These are phyloP conservation scores for Montifringilla adamsi DNA, from an alignment of 2,113 vertebrate species.

Conservation along the genomic window DNA sequence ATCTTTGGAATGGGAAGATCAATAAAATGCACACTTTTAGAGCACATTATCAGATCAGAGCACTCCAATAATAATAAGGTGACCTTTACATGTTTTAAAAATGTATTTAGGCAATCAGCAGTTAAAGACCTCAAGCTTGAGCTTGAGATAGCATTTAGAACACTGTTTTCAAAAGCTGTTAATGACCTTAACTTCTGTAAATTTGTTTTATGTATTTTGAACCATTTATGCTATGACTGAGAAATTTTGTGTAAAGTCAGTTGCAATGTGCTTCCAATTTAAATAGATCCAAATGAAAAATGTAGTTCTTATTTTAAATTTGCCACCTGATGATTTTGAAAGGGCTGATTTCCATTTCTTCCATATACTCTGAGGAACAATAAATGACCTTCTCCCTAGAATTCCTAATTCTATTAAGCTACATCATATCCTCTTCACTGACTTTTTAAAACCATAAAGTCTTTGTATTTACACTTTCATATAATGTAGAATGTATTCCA, in stretches of 20 bases:
- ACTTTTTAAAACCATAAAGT: neutral
- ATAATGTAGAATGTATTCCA: neutral
- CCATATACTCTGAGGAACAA: neutral
- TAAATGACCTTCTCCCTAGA: neutral
- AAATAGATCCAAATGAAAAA: neutral
- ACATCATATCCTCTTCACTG: neutral
- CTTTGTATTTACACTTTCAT: neutral
- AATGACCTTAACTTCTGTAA: neutral
- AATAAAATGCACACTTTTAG: neutral
- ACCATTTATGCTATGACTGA: neutral
- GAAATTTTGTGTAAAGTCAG: neutral
- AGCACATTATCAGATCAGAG: neutral
- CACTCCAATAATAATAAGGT: neutral
- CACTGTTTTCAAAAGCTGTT: neutral
- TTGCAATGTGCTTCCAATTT: neutral
- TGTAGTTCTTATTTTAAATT: neutral
- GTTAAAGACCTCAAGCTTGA: neutral
- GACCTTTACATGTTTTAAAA: neutral
- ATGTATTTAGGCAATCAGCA: neutral
- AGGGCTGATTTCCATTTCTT: neutral
- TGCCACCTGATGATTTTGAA: neutral
- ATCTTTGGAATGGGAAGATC: neutral
- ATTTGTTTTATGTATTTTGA: neutral
- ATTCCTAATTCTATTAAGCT: neutral
- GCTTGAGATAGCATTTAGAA: neutral